phyloP scores from a whole-genome alignment of 2,888 invertebrate genomes.

The Ectemnius continuus region DNA sequence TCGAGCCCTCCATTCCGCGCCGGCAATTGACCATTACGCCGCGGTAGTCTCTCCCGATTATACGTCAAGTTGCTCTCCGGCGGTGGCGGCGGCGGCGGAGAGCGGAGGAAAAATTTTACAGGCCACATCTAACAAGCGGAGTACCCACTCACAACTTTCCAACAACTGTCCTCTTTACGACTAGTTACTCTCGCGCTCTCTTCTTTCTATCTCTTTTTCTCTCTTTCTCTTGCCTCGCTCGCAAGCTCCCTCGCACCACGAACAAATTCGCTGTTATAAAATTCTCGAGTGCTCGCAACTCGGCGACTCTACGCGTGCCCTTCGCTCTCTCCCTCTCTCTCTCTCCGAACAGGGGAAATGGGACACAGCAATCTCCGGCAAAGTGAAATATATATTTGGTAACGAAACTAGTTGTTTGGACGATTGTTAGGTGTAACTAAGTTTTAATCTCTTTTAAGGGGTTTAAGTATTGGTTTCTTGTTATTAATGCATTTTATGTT shows the following conservation, averaged over 20 bases:
- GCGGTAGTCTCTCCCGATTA: constrained; percentile 25
- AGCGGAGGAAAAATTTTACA: constrained; percentile 12
- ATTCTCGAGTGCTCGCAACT: not conserved
- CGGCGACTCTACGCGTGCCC: not conserved
- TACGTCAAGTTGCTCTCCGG: constrained; percentile 18
- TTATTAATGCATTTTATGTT: too few relatives aligned
- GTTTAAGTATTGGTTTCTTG: too few relatives aligned
- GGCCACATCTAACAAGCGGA: constrained; percentile 16
- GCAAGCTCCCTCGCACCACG: not conserved
- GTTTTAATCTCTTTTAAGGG: too few relatives aligned
- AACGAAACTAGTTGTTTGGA: too few relatives aligned
- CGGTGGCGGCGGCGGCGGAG: too few relatives aligned
- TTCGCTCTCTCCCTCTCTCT: too few relatives aligned
- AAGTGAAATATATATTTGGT: too few relatives aligned
- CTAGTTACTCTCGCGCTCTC: not conserved
- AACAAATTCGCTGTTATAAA: constrained; percentile 1
- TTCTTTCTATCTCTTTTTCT: not conserved
- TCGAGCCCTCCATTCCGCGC: constrained; percentile 5
- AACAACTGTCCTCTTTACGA: constrained; percentile 16
- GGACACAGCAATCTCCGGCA: too few relatives aligned
- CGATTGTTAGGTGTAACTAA: too few relatives aligned
- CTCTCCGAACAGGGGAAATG: too few relatives aligned
- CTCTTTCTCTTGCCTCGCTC: not conserved
- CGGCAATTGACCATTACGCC: constrained; percentile 34
- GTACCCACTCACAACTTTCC: constrained; percentile 1